A percentile compares a stretch with the other conserved stretches of the same genome.
Evolutionary conservation across 2,797 vertebrate species (phyloP).

Genomic region (Phoebastria nigripes): DNA sequence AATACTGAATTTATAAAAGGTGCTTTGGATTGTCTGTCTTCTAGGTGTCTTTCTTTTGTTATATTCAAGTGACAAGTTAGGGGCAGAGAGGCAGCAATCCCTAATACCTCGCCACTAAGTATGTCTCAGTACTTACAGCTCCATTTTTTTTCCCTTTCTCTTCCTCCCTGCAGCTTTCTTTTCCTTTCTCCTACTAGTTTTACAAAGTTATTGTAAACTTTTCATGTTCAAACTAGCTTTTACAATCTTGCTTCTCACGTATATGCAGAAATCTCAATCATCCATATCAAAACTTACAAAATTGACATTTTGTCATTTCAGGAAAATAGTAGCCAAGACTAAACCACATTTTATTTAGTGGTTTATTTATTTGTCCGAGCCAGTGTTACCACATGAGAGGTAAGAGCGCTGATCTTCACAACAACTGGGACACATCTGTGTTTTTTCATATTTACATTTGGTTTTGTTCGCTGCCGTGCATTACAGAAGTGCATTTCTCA

Average conservation of each 20-base stretch:
- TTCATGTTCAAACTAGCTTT: background rate
- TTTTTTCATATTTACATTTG: background rate
- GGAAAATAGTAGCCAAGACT: background rate
- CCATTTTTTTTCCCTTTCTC: background rate
- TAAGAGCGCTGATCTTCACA: background rate
- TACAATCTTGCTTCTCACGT: background rate
- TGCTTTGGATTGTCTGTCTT: background rate
- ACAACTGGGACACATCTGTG: background rate
- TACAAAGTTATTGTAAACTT: background rate
- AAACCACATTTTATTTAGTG: background rate
- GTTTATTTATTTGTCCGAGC: background rate
- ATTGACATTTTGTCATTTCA: background rate
- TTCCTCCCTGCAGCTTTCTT: background rate
- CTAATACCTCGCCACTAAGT: background rate
- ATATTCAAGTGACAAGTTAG: background rate
- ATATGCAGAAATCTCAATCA: background rate
- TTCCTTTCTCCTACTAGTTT: background rate
- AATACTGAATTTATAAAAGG: background rate
- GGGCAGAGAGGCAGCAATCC: background rate
- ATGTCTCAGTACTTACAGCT: background rate
- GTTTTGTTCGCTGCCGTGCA: background rate
- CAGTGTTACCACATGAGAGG: background rate
- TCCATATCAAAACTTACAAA: background rate
- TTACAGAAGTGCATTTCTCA: background rate
- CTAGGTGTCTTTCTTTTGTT: background rate